Evolutionary conservation across 2,797 vertebrate species (phyloP).

Genomic region (Scolopax rusticola): DNA sequence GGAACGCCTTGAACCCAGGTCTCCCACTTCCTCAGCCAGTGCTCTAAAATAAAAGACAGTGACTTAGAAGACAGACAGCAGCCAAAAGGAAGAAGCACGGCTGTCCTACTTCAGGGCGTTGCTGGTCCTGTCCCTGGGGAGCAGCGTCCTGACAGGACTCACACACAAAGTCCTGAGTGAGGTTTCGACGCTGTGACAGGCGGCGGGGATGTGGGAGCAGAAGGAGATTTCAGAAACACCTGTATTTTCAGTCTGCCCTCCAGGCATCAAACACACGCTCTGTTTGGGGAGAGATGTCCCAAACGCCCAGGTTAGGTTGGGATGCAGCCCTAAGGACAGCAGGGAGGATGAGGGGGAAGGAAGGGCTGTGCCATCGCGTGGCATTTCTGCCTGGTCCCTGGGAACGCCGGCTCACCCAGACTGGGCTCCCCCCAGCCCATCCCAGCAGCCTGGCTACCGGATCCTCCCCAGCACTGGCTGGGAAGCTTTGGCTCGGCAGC

Average conservation of each 20-base stretch:
- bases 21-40: slow-evolving; percentile 61
- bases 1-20: slow-evolving; percentile 47
- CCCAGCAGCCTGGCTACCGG: not conserved
- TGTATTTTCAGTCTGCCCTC: not conserved
- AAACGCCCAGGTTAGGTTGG: not conserved
- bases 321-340: not conserved
- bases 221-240: not conserved
- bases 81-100: not conserved
- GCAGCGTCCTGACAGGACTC: not conserved
- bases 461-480: not conserved
- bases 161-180: not conserved
- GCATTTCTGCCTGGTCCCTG: not conserved
- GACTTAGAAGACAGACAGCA: not conserved
- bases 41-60: slow-evolving; percentile 33
- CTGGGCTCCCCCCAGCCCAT: not conserved
- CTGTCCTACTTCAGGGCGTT: not conserved
- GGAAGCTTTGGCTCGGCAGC: not conserved
- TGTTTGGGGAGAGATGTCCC: not conserved
- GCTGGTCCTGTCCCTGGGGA: not conserved
- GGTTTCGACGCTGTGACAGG: not conserved
- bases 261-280: not conserved
- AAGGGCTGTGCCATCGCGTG: not conserved
- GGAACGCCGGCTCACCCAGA: fast-evolving
- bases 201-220: not conserved
- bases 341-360: not conserved